Evolutionary conservation across 2,888 invertebrate species (phyloP), one percentile per base, ranked within the genome.

Genomic region (Aromia moschata): DNA sequence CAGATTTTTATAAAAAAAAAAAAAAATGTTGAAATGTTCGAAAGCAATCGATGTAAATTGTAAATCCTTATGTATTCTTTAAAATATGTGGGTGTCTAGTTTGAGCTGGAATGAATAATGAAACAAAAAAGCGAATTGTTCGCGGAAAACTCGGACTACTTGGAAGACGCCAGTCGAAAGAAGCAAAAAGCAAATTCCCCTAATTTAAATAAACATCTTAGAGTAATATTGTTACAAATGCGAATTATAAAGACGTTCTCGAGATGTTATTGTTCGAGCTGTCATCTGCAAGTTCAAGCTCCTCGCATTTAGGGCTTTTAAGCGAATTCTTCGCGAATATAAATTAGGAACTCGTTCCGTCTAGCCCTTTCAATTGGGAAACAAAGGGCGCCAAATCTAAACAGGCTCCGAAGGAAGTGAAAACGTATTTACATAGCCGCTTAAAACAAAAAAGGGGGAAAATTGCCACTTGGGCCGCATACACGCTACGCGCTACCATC

Each of bases 141-240:
- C 38, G 53, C 20, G 49, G 52, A 60, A 45, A 56, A 61, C 49
- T 56, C 43, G 55, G 52, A 55, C 56, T 45, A 61, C 61, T 59
- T 51, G 55, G 57, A 58, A 58, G 52, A n/a, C 61, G 53, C 54
- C 54, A n/a, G 51, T 62, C 63, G 68, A 67, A 67, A 65, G 65
- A 69, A 65, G 66, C 65, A 67, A 70, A 70, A 70, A 68, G 58
- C 70, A 62, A 62, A 69, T 67, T 63, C 58, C 65, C 58, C 65
- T 75, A 77, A 79, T 77, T 77, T 77, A 75, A 77, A 78, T 78
- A 78, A 79, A 78, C 77, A 77, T 74, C 75, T 74, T 72, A 68
- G 62, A 73, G 76, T 74, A 74, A 77, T 75, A 74, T 74, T 75
- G 75, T 76, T 74, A 74, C 74, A 72, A 76, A 74, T 70, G 70